Evolutionary conservation across 2,888 invertebrate genomes (phyloP).

Genomic region (Cetonia aurata): DNA sequence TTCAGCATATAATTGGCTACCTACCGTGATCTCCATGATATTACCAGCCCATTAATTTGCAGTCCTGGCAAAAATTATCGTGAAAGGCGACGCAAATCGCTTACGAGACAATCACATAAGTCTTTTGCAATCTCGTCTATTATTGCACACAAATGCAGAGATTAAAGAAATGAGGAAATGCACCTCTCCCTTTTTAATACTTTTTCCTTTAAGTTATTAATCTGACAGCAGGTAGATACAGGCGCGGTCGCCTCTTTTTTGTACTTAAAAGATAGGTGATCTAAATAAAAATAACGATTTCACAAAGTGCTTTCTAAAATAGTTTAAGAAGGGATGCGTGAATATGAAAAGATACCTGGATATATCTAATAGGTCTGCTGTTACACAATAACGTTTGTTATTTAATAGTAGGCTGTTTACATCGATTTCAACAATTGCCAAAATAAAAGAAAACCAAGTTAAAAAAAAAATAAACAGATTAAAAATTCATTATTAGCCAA

Average conservation of each 20-base stretch:
- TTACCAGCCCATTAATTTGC: no score
- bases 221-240: no score
- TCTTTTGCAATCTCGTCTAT: background rate
- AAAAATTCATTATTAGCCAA: background rate
- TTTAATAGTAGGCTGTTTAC: background rate
- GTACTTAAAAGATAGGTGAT: background rate
- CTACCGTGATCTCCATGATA: no score
- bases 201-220: background rate
- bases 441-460: background rate
- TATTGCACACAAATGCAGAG: no score
- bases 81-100: background rate
- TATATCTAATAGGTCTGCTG: background rate
- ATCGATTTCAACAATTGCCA: background rate
- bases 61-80: no score
- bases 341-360: background rate
- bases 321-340: background rate
- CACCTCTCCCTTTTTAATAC: conserved; percentile 9
- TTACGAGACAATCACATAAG: background rate
- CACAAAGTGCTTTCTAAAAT: conserved; percentile 32
- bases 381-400: conserved; percentile 11
- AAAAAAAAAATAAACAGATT: background rate
- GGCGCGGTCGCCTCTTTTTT: conserved; percentile 1
- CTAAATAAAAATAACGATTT: conserved; percentile 20
- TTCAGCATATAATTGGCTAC: no score
- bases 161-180: conserved; percentile 24